Percentiles rank a stretch among this genome's conserved stretches.
These are phyloP conservation scores for Anneissia japonica DNA, from an alignment of 35 echinoderm and acorn worm species.

Conservation along the genomic window DNA sequence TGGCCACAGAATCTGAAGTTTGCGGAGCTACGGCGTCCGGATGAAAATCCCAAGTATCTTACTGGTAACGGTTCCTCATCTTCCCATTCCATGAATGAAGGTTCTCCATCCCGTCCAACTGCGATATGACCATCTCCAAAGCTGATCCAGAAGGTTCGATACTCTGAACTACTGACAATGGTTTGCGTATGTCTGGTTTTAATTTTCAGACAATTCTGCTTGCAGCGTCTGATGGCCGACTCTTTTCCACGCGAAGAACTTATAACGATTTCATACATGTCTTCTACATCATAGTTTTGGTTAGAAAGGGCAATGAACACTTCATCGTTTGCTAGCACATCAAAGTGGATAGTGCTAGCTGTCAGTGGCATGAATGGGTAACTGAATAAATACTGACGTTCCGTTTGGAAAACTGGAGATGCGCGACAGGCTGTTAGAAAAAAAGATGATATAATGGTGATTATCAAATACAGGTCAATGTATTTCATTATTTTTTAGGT, in stretches of 20 bases:
- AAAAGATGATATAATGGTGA: no score
- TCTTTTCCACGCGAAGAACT: neutral
- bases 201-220: neutral
- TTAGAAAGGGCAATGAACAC: neutral
- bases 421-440: neutral
- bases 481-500: no score
- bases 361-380: neutral
- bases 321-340: slow-evolving; percentile 15
- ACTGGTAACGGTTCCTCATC: slow-evolving; percentile 14
- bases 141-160: slow-evolving; percentile 10
- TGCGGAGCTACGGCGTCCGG: neutral
- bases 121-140: slow-evolving; percentile 12
- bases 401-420: neutral
- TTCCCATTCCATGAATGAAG: slow-evolving; percentile 27
- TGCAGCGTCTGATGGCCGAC: neutral
- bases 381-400: neutral
- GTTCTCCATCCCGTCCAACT: slow-evolving; percentile 6
- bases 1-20: neutral
- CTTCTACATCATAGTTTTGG: neutral
- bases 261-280: slow-evolving; percentile 26
- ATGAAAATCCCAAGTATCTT: neutral
- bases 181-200: neutral
- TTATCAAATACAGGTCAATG: no score
- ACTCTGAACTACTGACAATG: neutral
- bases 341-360: neutral